These are phyloP conservation scores for Thunnus albacares DNA, from an alignment of 2,797 vertebrate genomes.

Conservation along the genomic window DNA sequence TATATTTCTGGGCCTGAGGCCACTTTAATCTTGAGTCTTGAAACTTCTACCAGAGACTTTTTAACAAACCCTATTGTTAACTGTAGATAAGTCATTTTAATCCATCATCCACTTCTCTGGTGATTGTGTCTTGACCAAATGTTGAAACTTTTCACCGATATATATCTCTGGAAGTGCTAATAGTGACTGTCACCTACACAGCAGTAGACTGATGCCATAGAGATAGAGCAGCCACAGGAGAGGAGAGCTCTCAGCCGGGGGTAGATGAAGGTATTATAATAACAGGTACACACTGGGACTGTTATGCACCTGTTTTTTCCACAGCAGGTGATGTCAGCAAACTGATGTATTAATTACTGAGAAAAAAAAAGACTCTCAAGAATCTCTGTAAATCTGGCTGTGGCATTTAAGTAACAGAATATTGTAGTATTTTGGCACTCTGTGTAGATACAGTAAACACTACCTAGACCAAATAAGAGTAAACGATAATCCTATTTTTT, in stretches of 20 bases:
- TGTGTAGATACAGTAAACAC: background rate
- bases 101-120: background rate
- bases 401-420: background rate
- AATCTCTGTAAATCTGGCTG: conserved; percentile 8
- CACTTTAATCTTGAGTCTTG: too few species aligned
- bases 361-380: conserved; percentile 6
- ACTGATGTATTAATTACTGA: conserved; percentile 56
- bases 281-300: conserved; percentile 72
- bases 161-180: conserved; percentile 24
- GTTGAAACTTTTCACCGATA: conserved; percentile 4
- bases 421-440: background rate
- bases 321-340: conserved; percentile 66
- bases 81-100: too few species aligned
- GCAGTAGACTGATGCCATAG: conserved; percentile 57
- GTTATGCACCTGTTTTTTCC: conserved; percentile 65
- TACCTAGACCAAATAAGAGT: background rate
- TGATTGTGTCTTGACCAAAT: conserved; percentile 11
- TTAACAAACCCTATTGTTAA: background rate
- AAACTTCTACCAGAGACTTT: background rate
- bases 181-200: conserved; percentile 43
- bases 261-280: conserved; percentile 65
- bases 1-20: background rate
- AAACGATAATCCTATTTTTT: background rate
- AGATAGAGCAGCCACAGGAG: conserved; percentile 64
- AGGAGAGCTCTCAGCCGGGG: conserved; percentile 60